Percentiles rank a stretch among this genome's conserved stretches.
These are phyloP conservation scores for Podarcis cretensis DNA, from an alignment of 2,113 vertebrate species.

Conservation along the genomic window DNA sequence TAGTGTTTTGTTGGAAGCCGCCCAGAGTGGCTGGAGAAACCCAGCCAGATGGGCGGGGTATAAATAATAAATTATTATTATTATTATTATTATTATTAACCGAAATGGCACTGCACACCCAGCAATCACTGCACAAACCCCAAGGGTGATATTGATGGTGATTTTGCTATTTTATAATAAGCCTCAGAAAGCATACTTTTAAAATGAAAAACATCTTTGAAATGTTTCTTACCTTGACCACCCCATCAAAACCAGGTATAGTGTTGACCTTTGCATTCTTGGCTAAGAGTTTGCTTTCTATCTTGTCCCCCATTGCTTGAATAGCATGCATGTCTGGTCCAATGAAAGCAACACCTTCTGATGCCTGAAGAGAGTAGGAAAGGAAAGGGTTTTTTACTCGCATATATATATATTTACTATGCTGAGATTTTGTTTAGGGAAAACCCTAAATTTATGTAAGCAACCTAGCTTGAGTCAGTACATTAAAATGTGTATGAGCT, in stretches of 20 bases:
- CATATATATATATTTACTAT: not conserved
- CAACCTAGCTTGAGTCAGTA: slow-evolving; percentile 37
- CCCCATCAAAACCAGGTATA: slow-evolving; percentile 97
- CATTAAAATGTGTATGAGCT: slow-evolving; percentile 59
- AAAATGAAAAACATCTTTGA: slow-evolving; percentile 34
- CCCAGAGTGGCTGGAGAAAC: too few relatives aligned
- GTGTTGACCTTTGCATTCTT: slow-evolving; percentile 96
- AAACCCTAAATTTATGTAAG: slow-evolving; percentile 28
- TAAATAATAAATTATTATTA: too few relatives aligned
- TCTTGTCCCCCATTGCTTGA: slow-evolving; percentile 96
- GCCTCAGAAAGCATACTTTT: not conserved
- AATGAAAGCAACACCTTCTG: slow-evolving; percentile 92
- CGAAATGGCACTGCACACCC: not conserved
- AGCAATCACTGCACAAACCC: not conserved
- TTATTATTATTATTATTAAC: not conserved
- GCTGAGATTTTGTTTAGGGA: slow-evolving; percentile 29
- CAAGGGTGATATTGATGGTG: too few relatives aligned
- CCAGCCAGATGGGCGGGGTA: too few relatives aligned
- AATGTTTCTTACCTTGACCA: slow-evolving; percentile 88
- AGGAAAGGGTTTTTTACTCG: slow-evolving; percentile 60
- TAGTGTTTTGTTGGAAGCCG: too few relatives aligned
- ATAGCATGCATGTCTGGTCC: slow-evolving; percentile 93
- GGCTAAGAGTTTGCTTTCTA: slow-evolving; percentile 97
- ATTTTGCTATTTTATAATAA: not conserved
- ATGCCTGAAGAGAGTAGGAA: slow-evolving; percentile 88